Percentiles rank a stretch among this genome's conserved stretches.
Evolutionary conservation across 2,888 invertebrate genomes (phyloP).

Genomic region (Dorcus hopei): DNA sequence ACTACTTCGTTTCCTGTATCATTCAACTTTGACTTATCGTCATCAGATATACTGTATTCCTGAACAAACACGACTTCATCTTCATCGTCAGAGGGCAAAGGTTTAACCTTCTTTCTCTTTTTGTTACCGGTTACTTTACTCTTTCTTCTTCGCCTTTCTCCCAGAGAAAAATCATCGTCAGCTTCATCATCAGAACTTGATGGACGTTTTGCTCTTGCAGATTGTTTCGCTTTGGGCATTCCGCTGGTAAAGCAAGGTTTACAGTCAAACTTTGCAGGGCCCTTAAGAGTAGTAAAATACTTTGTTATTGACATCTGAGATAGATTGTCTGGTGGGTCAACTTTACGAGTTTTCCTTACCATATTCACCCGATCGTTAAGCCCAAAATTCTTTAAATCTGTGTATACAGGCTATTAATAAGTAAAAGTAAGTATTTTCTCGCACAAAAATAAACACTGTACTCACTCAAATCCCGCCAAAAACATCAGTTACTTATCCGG

Average conservation of each 20-base stretch:
- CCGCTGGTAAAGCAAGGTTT: slow-evolving; percentile 1
- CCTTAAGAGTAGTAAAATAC: slow-evolving; percentile 8
- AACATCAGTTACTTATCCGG: too few species aligned
- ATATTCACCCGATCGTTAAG: background rate
- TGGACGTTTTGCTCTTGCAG: background rate
- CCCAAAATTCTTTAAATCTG: background rate
- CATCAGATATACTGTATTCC: background rate
- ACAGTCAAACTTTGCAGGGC: slow-evolving; percentile 10
- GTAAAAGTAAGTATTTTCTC: too few species aligned
- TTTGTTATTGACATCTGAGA: slow-evolving; percentile 7
- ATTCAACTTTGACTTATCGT: background rate
- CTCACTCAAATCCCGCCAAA: too few species aligned
- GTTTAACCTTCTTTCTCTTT: background rate
- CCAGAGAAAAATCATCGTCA: background rate
- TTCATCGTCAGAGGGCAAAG: background rate
- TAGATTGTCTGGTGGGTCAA: background rate
- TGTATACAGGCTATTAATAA: background rate
- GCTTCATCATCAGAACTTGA: background rate
- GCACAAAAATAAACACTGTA: too few species aligned
- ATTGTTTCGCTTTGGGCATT: background rate
- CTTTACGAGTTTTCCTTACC: too few species aligned
- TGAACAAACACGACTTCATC: background rate
- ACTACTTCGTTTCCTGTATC: background rate
- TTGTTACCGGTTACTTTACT: background rate
- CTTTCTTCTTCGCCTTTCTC: background rate